Conservation (phyloP, 2,888 invertebrate genomes). For the Gortyna flavago region DNA sequence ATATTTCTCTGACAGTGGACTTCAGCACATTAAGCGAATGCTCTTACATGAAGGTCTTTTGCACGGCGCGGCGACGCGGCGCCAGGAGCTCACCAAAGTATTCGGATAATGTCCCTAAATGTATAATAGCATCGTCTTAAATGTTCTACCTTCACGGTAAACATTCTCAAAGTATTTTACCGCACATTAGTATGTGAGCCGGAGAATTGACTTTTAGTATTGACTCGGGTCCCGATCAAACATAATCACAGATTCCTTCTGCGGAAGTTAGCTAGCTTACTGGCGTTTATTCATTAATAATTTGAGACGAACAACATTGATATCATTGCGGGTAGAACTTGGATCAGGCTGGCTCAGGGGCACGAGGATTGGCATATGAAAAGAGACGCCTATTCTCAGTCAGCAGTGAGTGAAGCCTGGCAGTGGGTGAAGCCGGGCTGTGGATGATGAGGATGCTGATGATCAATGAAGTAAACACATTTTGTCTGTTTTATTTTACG, state of each 20-base stretch:
- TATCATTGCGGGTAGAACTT: neutral
- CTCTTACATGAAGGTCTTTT: conserved; percentile 41
- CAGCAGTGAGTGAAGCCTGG: neutral
- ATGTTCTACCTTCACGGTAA: conserved; percentile 13
- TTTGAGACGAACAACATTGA: neutral
- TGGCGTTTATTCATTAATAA: neutral
- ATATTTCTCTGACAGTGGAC: conserved; percentile 7
- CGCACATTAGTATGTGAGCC: conserved; percentile 12
- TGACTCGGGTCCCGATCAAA: conserved; percentile 36
- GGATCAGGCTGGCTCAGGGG: neutral
- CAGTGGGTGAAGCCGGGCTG: neutral
- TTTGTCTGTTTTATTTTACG: neutral
- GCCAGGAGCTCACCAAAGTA: conserved; percentile 18
- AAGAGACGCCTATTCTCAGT: neutral
- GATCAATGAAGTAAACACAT: neutral
- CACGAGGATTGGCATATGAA: neutral
- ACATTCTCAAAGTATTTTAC: conserved; percentile 25
- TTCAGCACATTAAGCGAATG: conserved; percentile 33
- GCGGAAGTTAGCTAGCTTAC: conserved; percentile 25
- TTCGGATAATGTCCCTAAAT: conserved; percentile 29
- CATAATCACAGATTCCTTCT: conserved; percentile 44
- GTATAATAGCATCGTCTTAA: conserved; percentile 15
- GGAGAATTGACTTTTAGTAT: conserved; percentile 36
- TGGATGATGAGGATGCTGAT: neutral
- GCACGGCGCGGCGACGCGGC: conserved; percentile 25